Evolutionary conservation across 2,888 invertebrate genomes (phyloP).

Genomic region (Caradrina kadenii): DNA sequence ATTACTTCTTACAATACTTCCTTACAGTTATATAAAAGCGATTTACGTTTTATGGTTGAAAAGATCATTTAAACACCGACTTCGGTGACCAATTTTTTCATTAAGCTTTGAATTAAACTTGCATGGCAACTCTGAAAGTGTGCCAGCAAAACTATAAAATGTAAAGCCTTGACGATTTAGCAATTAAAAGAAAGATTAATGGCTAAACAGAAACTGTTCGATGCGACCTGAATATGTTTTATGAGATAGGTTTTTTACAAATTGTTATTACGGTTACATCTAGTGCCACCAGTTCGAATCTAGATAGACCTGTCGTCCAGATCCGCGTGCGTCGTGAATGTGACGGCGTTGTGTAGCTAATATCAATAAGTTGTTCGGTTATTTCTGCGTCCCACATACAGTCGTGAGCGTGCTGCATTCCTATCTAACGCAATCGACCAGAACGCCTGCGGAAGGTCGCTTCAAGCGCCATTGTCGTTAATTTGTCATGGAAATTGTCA

Average conservation of each 20-base stretch:
- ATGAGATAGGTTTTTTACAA: constrained; percentile 28
- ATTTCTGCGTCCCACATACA: constrained; percentile 75
- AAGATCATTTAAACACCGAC: background rate
- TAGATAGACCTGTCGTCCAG: constrained; percentile 65
- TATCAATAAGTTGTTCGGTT: constrained; percentile 69
- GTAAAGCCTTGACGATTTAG: constrained; percentile 5
- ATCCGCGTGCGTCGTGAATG: constrained; percentile 66
- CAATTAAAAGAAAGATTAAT: constrained; percentile 24
- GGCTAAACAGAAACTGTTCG: constrained; percentile 20
- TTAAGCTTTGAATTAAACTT: constrained; percentile 12
- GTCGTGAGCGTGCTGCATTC: constrained; percentile 84
- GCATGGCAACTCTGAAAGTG: constrained; percentile 2
- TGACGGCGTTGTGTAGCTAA: constrained; percentile 58
- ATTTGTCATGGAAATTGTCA: constrained; percentile 58
- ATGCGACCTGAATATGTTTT: constrained; percentile 39
- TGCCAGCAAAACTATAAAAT: constrained; percentile 23
- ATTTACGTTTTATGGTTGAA: background rate
- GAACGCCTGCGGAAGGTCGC: constrained; percentile 78
- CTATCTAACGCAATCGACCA: constrained; percentile 79
- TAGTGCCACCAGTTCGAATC: constrained; percentile 45
- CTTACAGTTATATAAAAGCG: constrained; percentile 14
- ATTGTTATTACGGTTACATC: constrained; percentile 22
- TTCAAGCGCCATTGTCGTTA: constrained; percentile 53
- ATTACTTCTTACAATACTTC: constrained; percentile 4
- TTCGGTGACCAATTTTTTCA: constrained; percentile 17